Evolutionary conservation across 1,140 invertebrate genomes (phyloP), one percentile per base, ranked within the genome.

Genomic region (Subanguina moxae): DNA sequence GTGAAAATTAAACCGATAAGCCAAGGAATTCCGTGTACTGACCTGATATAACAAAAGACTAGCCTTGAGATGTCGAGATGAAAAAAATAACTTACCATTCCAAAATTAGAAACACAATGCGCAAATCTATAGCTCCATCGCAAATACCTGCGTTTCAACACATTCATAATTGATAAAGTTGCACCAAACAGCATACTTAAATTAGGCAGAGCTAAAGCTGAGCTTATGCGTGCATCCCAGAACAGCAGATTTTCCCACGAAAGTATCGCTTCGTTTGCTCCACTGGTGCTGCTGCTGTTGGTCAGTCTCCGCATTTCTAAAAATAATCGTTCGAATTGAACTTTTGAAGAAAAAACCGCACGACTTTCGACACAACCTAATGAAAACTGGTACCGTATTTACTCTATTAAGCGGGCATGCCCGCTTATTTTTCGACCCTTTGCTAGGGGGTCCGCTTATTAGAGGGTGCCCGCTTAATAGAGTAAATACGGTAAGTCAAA

Each of bases 11-110:
- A 45, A 38, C 56, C 57, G 13, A 64, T 59, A 21, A 77, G 58
- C 76, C 76, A 78, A 15, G 76, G 76, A 19, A 78, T 68, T 17
- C 76, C 76, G 65, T 78, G 76, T 19, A 65, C 74, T 11, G 58
- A 23, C 72, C 72, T 38, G 32, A 3, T 5, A 38, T 11, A 38
- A 38, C 32, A 38, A 3, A 5, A 11, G 32, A 11, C 32, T n/a
- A n/a, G n/a, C 32, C 11, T 38, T 38, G 32, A 38, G 11, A 38
- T 5, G 32, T 5, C 32, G 32, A n/a, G 3, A 38, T 38, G 3
- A 11, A 38, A 38, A 38, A 38, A 38, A 5, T 38, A 38, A 38
- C 32, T 38, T 3, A 52, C 48, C 48, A 52, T 52, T 52, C 48
- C n/a, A 52, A 21, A 8, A 25, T 25, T 25, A 52, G 23, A 52